Evolutionary conservation across 2,113 vertebrate genomes (phyloP).

Genomic region (Oreotrochilus melanogaster): DNA sequence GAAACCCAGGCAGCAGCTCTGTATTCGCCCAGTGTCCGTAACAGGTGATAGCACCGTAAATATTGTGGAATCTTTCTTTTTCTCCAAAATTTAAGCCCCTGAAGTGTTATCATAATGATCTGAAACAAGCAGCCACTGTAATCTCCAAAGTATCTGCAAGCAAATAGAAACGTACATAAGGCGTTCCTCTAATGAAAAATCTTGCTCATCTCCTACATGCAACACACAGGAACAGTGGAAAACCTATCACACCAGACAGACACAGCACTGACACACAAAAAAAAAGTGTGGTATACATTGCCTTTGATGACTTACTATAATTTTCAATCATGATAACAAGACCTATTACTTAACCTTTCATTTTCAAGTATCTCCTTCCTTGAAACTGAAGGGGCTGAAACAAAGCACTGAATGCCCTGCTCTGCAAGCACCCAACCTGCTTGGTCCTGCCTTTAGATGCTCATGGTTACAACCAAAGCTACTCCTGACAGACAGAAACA

Average conservation of each 20-base stretch:
- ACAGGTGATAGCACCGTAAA: not conserved
- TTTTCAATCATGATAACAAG: not conserved
- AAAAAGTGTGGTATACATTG: not conserved
- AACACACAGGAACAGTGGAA: not conserved
- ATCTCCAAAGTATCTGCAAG: not conserved
- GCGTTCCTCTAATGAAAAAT: not conserved
- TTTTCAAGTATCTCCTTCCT: not conserved
- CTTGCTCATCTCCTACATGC: not conserved
- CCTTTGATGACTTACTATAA: not conserved
- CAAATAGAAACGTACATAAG: not conserved
- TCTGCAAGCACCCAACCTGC: fast-evolving
- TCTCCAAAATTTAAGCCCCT: not conserved
- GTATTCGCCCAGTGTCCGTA: not conserved
- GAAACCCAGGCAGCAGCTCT: not conserved
- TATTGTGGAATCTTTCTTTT: not conserved
- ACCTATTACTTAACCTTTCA: not conserved
- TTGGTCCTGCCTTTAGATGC: not conserved
- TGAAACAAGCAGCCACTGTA: slow-evolving; percentile 3
- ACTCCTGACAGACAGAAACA: not conserved
- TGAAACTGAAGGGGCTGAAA: not conserved
- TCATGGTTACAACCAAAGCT: not conserved
- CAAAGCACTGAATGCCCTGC: fast-evolving
- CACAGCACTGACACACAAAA: not conserved
- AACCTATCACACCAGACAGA: not conserved
- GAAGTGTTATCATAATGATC: not conserved